A percentile compares a stretch with the other conserved stretches of the same genome.
Evolutionary conservation across 2,113 vertebrate species (phyloP).

Genomic region (Prionailurus bengalensis): DNA sequence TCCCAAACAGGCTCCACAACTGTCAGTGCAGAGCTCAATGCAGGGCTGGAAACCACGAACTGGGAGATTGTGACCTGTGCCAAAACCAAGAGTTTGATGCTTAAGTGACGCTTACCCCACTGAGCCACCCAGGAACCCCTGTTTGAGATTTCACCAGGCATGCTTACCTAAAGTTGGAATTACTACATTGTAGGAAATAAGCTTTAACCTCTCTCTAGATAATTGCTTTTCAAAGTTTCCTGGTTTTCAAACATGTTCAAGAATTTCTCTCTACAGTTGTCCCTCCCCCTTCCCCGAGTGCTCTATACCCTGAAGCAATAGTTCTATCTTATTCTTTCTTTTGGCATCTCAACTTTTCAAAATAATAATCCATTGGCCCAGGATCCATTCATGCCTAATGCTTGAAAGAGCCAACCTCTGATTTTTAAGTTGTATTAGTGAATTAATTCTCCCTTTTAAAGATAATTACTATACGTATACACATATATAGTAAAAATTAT

Average conservation of each 20-base stretch:
- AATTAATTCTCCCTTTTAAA: background rate
- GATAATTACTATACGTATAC: background rate
- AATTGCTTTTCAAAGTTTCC: background rate
- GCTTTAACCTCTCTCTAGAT: background rate
- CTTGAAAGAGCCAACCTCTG: background rate
- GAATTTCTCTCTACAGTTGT: background rate
- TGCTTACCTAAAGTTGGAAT: background rate
- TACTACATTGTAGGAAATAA: background rate
- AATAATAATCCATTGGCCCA: background rate
- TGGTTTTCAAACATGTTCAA: background rate
- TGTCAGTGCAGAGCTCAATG: too few relatives aligned
- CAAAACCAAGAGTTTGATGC: too few relatives aligned
- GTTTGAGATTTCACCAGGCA: background rate
- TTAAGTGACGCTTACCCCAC: too few relatives aligned
- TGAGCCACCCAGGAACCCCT: too few relatives aligned
- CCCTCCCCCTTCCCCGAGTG: background rate
- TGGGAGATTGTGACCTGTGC: too few relatives aligned
- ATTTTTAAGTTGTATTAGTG: background rate
- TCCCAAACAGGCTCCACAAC: too few relatives aligned
- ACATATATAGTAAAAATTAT: background rate
- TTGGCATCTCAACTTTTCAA: slow-evolving; percentile 21
- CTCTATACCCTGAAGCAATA: background rate
- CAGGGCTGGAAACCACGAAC: too few relatives aligned
- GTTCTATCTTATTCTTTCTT: slow-evolving; percentile 16
- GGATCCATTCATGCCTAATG: background rate